Conservation (phyloP, 2,888 invertebrate genomes). For the Chloroclystis v-ata region DNA sequence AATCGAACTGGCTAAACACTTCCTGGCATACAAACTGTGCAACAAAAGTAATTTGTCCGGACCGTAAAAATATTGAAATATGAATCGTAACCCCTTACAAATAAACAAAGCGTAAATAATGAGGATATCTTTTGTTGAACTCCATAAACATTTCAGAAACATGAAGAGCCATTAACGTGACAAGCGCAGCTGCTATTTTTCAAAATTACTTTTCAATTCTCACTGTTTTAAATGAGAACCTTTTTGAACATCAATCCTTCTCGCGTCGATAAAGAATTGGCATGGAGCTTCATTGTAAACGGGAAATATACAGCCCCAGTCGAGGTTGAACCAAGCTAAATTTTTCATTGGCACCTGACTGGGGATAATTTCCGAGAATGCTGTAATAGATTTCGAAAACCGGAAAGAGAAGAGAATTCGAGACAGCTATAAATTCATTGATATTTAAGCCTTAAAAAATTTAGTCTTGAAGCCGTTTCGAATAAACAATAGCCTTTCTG, state of each 20-base stretch:
- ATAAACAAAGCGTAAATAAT: too few species aligned
- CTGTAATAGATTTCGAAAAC: conserved; percentile 64
- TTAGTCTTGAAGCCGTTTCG: neutral
- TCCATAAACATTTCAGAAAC: neutral
- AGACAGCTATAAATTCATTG: conserved; percentile 56
- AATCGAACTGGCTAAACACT: too few species aligned
- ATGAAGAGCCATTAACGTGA: neutral
- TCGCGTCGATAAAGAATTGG: conserved; percentile 28
- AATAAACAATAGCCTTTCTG: too few species aligned
- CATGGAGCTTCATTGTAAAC: conserved; percentile 38
- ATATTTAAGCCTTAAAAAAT: conserved; percentile 29
- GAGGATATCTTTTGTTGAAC: neutral
- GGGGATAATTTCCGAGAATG: conserved; percentile 53
- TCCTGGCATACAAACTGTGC: too few species aligned
- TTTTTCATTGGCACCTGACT: conserved; percentile 53
- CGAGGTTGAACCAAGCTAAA: conserved; percentile 36
- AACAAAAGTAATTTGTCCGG: too few species aligned
- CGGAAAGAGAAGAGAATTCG: conserved; percentile 58
- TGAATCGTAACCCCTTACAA: too few species aligned
- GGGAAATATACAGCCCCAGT: conserved; percentile 39
- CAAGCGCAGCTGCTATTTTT: neutral
- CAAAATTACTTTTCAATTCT: conserved; percentile 9
- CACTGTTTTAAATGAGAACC: conserved; percentile 20
- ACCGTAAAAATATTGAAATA: too few species aligned
- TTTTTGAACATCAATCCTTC: conserved; percentile 21